Percentiles rank a stretch among this genome's conserved stretches.
These are phyloP conservation scores for Macropis europaea DNA, from an alignment of 2,888 invertebrate species.

Conservation along the genomic window DNA sequence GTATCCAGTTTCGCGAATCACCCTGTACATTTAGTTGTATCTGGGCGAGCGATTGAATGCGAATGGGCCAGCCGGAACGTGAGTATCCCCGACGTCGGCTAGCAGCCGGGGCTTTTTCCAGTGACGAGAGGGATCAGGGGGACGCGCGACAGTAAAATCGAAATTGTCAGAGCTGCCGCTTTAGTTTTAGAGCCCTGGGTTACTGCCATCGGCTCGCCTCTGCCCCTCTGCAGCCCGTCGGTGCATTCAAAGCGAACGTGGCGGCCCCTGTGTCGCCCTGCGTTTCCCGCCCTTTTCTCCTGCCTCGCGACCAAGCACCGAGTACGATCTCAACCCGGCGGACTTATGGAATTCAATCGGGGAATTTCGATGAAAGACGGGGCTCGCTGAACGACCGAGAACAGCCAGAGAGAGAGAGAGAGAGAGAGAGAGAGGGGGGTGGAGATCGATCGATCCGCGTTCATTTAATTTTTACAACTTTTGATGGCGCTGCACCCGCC, in stretches of 20 bases:
- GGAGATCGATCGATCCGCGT: slow-evolving; percentile 27
- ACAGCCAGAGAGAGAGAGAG: slow-evolving; percentile 5
- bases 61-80: slow-evolving; percentile 59
- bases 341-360: slow-evolving; percentile 56
- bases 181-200: slow-evolving; percentile 75
- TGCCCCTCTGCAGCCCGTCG: background rate
- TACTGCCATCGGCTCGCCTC: slow-evolving; percentile 54
- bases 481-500: slow-evolving; percentile 38
- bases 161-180: slow-evolving; percentile 76
- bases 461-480: slow-evolving; percentile 57
- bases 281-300: slow-evolving; percentile 42
- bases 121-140: slow-evolving; percentile 68
- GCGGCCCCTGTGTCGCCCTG: background rate
- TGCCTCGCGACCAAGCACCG: slow-evolving; percentile 42
- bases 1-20: slow-evolving; percentile 42
- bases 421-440: background rate
- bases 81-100: slow-evolving; percentile 58
- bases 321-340: slow-evolving; percentile 36
- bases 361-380: slow-evolving; percentile 31
- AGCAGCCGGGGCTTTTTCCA: slow-evolving; percentile 62
- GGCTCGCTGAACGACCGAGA: no score
- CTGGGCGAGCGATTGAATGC: slow-evolving; percentile 58
- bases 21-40: slow-evolving; percentile 45
- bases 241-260: no score
- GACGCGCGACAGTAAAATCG: slow-evolving; percentile 75